These are phyloP conservation scores for Tragelaphus strepsiceros DNA, from an alignment of 2,113 vertebrate species.

Conservation along the genomic window DNA sequence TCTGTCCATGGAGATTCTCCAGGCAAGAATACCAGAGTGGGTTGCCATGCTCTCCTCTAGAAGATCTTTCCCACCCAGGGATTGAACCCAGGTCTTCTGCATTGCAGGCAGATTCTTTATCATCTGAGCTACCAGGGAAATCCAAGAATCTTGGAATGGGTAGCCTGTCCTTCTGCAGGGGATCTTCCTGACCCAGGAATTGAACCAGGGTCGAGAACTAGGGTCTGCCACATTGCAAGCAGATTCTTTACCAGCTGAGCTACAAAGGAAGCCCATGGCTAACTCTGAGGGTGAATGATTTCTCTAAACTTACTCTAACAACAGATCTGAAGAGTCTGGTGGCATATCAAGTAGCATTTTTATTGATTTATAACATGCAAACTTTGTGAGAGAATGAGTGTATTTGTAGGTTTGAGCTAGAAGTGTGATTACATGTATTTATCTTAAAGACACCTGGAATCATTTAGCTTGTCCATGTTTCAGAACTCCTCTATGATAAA, in stretches of 20 bases:
- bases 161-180: not conserved
- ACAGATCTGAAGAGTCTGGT: not conserved
- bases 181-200: not conserved
- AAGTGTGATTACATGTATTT: not conserved
- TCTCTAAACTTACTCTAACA: not conserved
- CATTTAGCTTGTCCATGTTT: slow-evolving; percentile 14
- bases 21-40: not conserved
- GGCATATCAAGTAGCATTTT: not conserved
- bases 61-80: not conserved
- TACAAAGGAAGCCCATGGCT: not conserved
- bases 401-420: slow-evolving; percentile 7
- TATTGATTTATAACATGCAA: not conserved
- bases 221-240: not conserved
- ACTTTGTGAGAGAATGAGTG: not conserved
- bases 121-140: not conserved
- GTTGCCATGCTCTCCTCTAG: not conserved
- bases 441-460: slow-evolving; percentile 8
- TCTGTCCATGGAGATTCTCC: not conserved
- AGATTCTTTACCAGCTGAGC: not conserved
- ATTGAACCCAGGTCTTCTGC: not conserved
- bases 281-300: not conserved
- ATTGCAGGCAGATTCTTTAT: not conserved
- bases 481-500: not conserved
- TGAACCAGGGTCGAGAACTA: not conserved
- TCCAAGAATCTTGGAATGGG: not conserved